These are phyloP conservation scores for Sycon ciliatum DNA, from an alignment of 37 sponge, comb jelly and placozoan species.

Conservation along the genomic window DNA sequence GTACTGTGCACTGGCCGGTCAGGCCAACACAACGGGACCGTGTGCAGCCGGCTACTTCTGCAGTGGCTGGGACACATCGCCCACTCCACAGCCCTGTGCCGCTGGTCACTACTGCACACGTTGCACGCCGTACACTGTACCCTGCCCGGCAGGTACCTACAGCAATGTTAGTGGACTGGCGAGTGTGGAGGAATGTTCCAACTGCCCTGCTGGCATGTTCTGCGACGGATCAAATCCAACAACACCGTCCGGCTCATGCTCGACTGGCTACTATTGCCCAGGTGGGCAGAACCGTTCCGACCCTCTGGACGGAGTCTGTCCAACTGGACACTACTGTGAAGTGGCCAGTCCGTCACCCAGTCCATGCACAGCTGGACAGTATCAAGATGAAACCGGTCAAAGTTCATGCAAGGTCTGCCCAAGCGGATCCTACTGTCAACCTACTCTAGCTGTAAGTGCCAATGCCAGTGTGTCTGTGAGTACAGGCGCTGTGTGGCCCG, in stretches of 20 bases:
- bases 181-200: conserved; percentile 15
- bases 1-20: conserved; percentile 17
- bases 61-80: neutral
- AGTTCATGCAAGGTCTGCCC: neutral
- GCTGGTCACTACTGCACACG: neutral
- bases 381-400: conserved; percentile 19
- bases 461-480: too few species aligned
- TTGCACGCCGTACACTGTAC: neutral
- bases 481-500: neutral
- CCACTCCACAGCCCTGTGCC: neutral
- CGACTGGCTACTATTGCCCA: conserved; percentile 30
- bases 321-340: conserved; percentile 26
- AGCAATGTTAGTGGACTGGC: neutral
- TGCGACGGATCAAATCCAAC: neutral
- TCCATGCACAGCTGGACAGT: neutral
- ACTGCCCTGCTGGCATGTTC: conserved; percentile 25
- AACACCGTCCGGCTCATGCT: conserved; percentile 16
- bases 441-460: neutral
- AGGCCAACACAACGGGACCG: neutral
- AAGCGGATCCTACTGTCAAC: neutral
- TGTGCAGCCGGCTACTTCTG: conserved; percentile 39
- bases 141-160: conserved; percentile 23
- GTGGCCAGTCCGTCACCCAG: neutral
- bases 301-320: conserved; percentile 12
- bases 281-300: conserved; percentile 13